Evolutionary conservation across 2,113 vertebrate species (phyloP).

Genomic region (Rhinogobius similis): DNA sequence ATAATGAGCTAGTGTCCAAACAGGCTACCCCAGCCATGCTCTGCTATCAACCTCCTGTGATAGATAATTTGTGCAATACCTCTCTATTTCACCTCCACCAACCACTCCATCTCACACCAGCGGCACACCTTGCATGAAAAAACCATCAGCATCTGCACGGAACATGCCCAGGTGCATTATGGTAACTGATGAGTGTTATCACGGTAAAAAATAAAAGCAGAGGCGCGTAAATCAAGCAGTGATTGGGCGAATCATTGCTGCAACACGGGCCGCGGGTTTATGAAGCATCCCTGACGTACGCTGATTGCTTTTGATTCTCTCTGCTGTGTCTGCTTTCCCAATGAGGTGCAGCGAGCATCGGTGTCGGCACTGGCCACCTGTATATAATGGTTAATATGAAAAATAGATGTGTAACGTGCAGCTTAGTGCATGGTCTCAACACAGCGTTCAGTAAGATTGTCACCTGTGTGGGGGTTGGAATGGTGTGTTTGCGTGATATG

Average conservation of each 20-base stretch:
- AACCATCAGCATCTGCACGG: slow-evolving; percentile 42
- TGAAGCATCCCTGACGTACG: slow-evolving; percentile 63
- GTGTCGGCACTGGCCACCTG: slow-evolving; percentile 16
- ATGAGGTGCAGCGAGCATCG: slow-evolving; percentile 30
- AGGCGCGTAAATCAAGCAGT: slow-evolving; percentile 62
- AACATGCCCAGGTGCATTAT: slow-evolving; percentile 70
- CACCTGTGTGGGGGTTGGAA: neutral
- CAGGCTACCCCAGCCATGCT: slow-evolving; percentile 49
- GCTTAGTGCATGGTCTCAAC: slow-evolving; percentile 33
- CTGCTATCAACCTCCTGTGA: slow-evolving; percentile 42
- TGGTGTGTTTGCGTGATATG: neutral
- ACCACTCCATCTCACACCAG: slow-evolving; percentile 32
- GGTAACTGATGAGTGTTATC: slow-evolving; percentile 72
- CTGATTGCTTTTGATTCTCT: slow-evolving; percentile 68
- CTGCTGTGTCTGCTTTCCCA: slow-evolving; percentile 52
- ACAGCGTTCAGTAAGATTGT: slow-evolving; percentile 38
- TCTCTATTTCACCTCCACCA: slow-evolving; percentile 38
- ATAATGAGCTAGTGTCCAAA: slow-evolving; percentile 54
- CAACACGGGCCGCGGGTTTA: slow-evolving; percentile 60
- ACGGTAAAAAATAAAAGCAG: slow-evolving; percentile 63
- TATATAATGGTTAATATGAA: slow-evolving; percentile 48
- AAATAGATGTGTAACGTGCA: slow-evolving; percentile 35
- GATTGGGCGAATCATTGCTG: slow-evolving; percentile 62
- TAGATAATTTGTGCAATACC: slow-evolving; percentile 54
- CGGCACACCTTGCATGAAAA: slow-evolving; percentile 28